These are phyloP conservation scores for Hypomecis atomaria DNA, from an alignment of 2,888 invertebrate species.

Conservation along the genomic window DNA sequence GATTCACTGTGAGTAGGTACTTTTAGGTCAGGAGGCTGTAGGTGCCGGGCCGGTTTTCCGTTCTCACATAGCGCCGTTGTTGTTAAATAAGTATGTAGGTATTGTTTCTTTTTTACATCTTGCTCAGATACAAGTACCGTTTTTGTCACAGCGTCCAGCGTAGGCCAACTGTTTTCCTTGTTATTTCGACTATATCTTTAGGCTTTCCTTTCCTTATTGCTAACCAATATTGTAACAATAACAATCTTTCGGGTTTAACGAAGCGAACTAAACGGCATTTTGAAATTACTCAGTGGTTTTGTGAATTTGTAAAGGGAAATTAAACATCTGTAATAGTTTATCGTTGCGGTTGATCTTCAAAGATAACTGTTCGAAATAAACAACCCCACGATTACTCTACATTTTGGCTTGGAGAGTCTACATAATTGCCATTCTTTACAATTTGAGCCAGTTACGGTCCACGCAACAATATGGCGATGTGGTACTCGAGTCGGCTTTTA, in stretches of 20 bases:
- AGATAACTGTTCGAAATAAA: constrained; percentile 25
- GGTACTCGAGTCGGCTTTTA: constrained; percentile 52
- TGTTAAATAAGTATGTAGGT: background rate
- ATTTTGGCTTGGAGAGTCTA: constrained; percentile 48
- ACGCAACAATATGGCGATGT: constrained; percentile 64
- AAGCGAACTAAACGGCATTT: constrained; percentile 11
- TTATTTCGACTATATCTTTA: constrained; percentile 1
- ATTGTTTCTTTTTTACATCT: constrained; percentile 8
- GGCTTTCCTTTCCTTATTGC: background rate
- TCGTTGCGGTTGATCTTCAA: constrained; percentile 50
- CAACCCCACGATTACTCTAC: constrained; percentile 15
- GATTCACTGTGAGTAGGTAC: constrained; percentile 26
- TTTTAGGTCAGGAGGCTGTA: constrained; percentile 3
- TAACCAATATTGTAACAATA: constrained; percentile 1
- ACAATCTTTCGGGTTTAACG: background rate
- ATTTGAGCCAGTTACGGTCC: constrained; percentile 37
- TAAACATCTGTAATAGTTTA: constrained; percentile 47
- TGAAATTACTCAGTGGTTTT: background rate
- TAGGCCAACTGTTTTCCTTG: constrained; percentile 4
- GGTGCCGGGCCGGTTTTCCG: constrained; percentile 31
- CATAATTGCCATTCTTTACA: constrained; percentile 42
- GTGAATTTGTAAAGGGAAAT: constrained; percentile 28
- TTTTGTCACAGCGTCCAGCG: constrained; percentile 5
- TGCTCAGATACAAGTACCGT: background rate
- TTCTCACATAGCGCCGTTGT: constrained; percentile 11